Conservation (phyloP, 2,113 vertebrate species). For the Paramormyrops kingsleyae region DNA sequence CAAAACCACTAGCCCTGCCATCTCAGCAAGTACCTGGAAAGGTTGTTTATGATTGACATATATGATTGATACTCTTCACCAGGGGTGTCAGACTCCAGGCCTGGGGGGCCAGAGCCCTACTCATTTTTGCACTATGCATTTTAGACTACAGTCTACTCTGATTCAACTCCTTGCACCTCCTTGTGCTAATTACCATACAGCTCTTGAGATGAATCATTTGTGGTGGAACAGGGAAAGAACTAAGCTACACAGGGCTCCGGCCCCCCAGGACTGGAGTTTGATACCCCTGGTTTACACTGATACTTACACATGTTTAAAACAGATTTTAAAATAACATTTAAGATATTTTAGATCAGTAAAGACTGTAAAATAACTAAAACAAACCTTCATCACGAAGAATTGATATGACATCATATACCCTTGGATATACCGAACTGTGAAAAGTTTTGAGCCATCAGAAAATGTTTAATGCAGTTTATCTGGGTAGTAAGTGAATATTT, state of each 20-base stretch:
- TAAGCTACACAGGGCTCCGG: too few species aligned
- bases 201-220: too few species aligned
- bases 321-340: not conserved
- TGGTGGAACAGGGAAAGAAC: too few species aligned
- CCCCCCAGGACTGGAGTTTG: too few species aligned
- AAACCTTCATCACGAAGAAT: not conserved
- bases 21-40: slow-evolving; percentile 34
- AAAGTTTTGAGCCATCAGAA: not conserved
- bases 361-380: not conserved
- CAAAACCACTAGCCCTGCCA: slow-evolving; percentile 35
- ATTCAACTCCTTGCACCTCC: too few species aligned
- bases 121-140: too few species aligned
- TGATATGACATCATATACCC: not conserved
- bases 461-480: not conserved
- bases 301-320: not conserved
- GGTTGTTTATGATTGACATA: not conserved
- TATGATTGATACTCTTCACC: not conserved
- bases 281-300: too few species aligned
- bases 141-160: too few species aligned
- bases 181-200: too few species aligned
- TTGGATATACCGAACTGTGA: not conserved
- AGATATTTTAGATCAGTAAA: not conserved
- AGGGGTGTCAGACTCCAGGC: too few species aligned
- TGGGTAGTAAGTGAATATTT: too few species aligned
- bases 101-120: too few species aligned